A percentile compares a stretch with the other conserved stretches of the same genome.
Conservation (phyloP, 1,140 invertebrate genomes). For the Bombus turneri region DNA sequence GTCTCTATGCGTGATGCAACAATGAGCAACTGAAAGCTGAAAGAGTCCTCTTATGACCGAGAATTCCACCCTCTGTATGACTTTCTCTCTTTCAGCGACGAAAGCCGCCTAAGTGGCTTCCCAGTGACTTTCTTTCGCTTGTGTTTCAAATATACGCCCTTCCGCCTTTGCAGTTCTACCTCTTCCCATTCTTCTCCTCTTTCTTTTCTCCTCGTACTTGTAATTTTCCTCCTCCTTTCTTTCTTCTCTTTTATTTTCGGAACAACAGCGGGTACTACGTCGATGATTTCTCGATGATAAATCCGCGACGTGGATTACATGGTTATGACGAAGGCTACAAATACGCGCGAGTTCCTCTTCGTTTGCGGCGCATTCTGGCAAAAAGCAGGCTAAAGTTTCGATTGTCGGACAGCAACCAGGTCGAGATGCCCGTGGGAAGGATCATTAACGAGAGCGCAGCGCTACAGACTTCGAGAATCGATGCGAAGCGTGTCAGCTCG, state of each 20-base stretch:
- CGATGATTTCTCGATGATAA: conserved; percentile 22
- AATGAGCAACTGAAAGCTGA: not conserved
- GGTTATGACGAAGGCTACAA: conserved; percentile 36
- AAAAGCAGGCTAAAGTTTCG: not conserved
- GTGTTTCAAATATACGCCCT: conserved; percentile 34
- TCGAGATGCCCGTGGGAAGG: not conserved
- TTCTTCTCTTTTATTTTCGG: not conserved
- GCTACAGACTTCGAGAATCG: not conserved
- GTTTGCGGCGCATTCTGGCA: not conserved
- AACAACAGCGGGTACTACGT: not conserved
- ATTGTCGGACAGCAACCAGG: not conserved
- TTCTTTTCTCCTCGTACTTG: too few relatives aligned
- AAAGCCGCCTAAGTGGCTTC: conserved; percentile 32
- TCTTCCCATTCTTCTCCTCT: not conserved
- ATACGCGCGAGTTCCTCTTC: conserved; percentile 6
- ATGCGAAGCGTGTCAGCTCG: too few relatives aligned
- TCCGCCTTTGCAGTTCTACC: not conserved
- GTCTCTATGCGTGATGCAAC: not conserved
- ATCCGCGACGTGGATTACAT: conserved; percentile 13
- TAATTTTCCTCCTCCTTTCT: not conserved
- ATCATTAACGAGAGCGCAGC: not conserved
- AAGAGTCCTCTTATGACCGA: not conserved
- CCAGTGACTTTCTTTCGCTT: conserved; percentile 43
- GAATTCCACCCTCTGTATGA: conserved; percentile 6
- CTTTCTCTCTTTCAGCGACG: not conserved